Conservation (phyloP, 2,797 vertebrate species). For the Saxicola maurus region DNA sequence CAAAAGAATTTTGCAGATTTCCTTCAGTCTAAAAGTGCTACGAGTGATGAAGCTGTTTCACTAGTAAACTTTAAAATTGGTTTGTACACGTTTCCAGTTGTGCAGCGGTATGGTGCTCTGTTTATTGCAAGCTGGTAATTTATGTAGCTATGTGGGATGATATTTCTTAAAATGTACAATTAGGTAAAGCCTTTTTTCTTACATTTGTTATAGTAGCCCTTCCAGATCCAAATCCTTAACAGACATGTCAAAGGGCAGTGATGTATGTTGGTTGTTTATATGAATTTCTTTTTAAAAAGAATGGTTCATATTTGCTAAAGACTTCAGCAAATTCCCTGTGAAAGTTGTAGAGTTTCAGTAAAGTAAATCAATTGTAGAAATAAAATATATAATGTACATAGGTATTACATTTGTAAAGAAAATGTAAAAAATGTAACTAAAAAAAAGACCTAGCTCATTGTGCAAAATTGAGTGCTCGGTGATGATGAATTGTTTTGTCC, state of each 20-base stretch:
- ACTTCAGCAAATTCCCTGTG: constrained; percentile 69
- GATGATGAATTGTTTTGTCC: constrained; percentile 68
- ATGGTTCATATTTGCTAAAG: constrained; percentile 67
- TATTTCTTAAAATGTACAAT: constrained; percentile 61
- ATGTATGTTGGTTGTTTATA: constrained; percentile 67
- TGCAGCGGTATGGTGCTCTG: constrained; percentile 61
- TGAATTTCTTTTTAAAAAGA: constrained; percentile 73
- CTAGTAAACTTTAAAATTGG: constrained; percentile 51
- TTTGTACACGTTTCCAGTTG: constrained; percentile 64
- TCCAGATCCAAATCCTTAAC: constrained; percentile 57
- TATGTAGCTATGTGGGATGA: constrained; percentile 66
- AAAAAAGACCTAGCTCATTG: constrained; percentile 61
- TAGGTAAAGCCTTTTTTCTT: constrained; percentile 58
- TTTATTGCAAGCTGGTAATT: constrained; percentile 62
- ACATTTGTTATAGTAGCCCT: constrained; percentile 58
- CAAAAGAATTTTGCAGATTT: constrained; percentile 5
- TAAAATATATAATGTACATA: constrained; percentile 76
- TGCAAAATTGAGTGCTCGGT: constrained; percentile 60
- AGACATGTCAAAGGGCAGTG: constrained; percentile 65
- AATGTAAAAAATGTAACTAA: constrained; percentile 79
- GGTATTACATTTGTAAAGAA: constrained; percentile 78
- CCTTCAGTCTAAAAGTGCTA: constrained; percentile 44
- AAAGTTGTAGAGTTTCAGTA: constrained; percentile 71
- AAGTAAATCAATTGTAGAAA: constrained; percentile 69
- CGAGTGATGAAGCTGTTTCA: constrained; percentile 28